phyloP scores from a whole-genome alignment of 1,140 invertebrate genomes.

The Lepidotrigona ventralis region DNA sequence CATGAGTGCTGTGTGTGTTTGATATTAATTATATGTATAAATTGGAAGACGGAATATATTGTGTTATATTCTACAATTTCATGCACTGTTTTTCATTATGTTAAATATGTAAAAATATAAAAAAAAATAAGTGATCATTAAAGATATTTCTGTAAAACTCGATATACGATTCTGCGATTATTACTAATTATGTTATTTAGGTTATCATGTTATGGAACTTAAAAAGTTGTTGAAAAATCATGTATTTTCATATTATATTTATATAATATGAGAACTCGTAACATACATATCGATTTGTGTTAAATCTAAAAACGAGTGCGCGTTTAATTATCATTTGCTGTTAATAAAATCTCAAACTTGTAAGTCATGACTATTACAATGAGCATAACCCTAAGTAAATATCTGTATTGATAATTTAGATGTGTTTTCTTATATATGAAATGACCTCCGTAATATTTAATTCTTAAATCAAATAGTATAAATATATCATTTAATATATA shows the following conservation, averaged over 20 bases:
- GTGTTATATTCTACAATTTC: constrained; percentile 20
- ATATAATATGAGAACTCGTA: constrained; percentile 6
- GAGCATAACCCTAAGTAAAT: constrained; percentile 17
- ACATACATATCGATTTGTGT: neutral
- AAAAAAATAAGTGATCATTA: neutral
- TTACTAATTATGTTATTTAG: constrained; percentile 33
- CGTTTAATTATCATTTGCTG: neutral
- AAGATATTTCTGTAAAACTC: neutral
- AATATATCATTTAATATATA: neutral
- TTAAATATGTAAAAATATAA: constrained; percentile 11
- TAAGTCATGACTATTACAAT: neutral
- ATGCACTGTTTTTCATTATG: constrained; percentile 15
- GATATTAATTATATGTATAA: constrained; percentile 46
- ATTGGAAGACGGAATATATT: constrained; percentile 23
- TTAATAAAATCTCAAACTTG: constrained; percentile 7
- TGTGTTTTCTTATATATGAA: constrained; percentile 1
- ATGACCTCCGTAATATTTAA: constrained; percentile 5
- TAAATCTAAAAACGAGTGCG: neutral
- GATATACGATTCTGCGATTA: neutral
- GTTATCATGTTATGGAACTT: constrained; percentile 39
- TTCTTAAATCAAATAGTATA: neutral
- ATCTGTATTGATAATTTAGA: constrained; percentile 14
- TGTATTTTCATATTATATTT: constrained; percentile 2
- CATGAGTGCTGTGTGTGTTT: constrained; percentile 28
- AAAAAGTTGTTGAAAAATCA: neutral